Evolutionary conservation across 2,113 vertebrate species (phyloP), one percentile per base, ranked within the genome.

Genomic region (Oreochromis spilurus): DNA sequence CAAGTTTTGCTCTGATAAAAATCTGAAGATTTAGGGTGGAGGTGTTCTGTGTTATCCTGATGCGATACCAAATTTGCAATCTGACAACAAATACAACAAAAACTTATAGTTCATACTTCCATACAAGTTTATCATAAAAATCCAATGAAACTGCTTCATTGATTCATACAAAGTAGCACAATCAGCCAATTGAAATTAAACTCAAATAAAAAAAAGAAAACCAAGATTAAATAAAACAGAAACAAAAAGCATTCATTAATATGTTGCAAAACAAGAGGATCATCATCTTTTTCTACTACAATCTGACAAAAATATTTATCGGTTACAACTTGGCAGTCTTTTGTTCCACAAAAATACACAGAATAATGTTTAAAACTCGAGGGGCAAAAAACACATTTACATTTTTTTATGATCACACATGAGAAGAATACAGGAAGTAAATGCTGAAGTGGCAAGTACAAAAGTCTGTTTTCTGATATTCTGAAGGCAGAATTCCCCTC

Each of bases 101-200:
- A 88, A 80, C 40, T 45, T 45, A 26, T 40, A 48, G 31, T 57
- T 90, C 72, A 86, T 92, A 94, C 88, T 94, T 93, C 91, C 91
- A 92, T 92, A 95, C 93, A 95, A 94, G 93, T 96, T 96, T 96
- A 96, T 96, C 94, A 96, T 96, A 96, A 96, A 95, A 96, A 96
- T 93, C 94, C 89, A 92, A 95, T 91, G 89, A 93, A 86, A 92
- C 80, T 83, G 86, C 50, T 80, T 94, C 89, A 91, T 84, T 78
- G 87, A 92, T 87, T 94, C 84, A 93, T 96, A 96, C 95, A 96
- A 96, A 96, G 91, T 91, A 86, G 86, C 84, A 93, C 58, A 90
- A 77, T 91, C 85, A 90, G 86, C 94, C 87, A 92, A 94, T 91
- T 91, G 78, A 95, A 94, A 82, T 89, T 58, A 91, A 95, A 75